A percentile compares a stretch with the other conserved stretches of the same genome.
These are phyloP conservation scores for Colletes latitarsis DNA, from an alignment of 1,140 invertebrate species.

Conservation along the genomic window DNA sequence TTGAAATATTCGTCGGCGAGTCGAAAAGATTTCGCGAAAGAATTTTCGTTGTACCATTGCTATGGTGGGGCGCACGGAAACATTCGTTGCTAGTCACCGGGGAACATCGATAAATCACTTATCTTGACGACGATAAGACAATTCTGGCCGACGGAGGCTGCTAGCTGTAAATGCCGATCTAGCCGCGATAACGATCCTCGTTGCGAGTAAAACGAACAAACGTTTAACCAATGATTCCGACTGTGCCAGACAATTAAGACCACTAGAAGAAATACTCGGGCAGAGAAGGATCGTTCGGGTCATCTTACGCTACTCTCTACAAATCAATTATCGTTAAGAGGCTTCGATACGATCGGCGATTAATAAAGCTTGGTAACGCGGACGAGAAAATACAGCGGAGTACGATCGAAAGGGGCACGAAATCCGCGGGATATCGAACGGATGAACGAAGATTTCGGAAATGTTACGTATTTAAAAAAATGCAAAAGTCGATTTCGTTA, in stretches of 20 bases:
- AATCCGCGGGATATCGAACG: too few relatives aligned
- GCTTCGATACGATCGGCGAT: constrained; percentile 29
- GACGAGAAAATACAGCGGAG: background rate
- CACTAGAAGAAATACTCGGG: too few relatives aligned
- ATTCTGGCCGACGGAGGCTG: background rate
- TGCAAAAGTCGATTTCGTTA: too few relatives aligned
- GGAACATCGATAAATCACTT: constrained; percentile 35
- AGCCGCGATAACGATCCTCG: constrained; percentile 7
- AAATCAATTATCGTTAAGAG: too few relatives aligned
- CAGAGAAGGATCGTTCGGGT: background rate
- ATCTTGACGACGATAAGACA: constrained; percentile 25
- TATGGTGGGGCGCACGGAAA: too few relatives aligned
- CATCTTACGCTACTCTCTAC: background rate
- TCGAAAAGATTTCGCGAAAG: too few relatives aligned
- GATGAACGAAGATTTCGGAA: too few relatives aligned
- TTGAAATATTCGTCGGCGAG: too few relatives aligned
- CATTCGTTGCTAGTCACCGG: too few relatives aligned
- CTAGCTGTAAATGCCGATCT: constrained; percentile 5
- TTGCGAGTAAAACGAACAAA: background rate
- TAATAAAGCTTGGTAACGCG: background rate
- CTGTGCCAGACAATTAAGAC: constrained; percentile 8
- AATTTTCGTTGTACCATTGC: too few relatives aligned
- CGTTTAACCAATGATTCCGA: background rate
- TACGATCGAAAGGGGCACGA: too few relatives aligned
- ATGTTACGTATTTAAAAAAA: too few relatives aligned